Percentiles rank a stretch among this genome's conserved stretches.
These are phyloP conservation scores for Stichopus chloronotus DNA, from an alignment of 35 echinoderm and acorn worm species.

Conservation along the genomic window DNA sequence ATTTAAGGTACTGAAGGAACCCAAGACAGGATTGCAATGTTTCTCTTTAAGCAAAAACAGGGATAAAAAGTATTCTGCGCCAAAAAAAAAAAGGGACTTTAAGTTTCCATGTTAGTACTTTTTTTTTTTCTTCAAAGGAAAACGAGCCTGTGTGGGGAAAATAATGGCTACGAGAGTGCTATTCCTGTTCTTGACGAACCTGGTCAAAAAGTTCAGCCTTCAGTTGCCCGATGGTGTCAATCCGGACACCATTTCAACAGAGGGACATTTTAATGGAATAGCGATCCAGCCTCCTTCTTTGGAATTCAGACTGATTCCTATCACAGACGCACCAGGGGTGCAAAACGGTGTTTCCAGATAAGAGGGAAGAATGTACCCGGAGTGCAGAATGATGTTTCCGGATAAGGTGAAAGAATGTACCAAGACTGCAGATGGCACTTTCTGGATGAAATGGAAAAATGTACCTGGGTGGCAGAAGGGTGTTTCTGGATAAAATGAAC, in stretches of 20 bases:
- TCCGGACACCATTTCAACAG: background rate
- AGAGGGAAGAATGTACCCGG: too few relatives aligned
- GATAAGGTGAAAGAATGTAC: background rate
- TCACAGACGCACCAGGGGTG: background rate
- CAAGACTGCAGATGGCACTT: too few relatives aligned
- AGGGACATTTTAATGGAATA: constrained; percentile 11
- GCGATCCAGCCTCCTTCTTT: background rate
- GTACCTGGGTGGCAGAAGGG: too few relatives aligned
- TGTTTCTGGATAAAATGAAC: too few relatives aligned
- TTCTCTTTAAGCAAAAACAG: background rate
- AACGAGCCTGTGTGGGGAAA: constrained; percentile 21
- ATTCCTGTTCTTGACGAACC: constrained; percentile 8
- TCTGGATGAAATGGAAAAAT: too few relatives aligned
- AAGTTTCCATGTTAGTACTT: background rate
- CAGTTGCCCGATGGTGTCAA: background rate
- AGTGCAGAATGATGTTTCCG: background rate
- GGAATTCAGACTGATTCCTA: background rate
- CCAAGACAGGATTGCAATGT: background rate
- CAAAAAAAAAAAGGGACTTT: background rate
- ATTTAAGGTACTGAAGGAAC: too few relatives aligned
- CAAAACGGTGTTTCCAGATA: background rate
- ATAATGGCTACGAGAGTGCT: constrained; percentile 41
- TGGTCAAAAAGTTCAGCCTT: constrained; percentile 26
- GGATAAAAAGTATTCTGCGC: background rate
- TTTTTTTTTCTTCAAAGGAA: constrained; percentile 36